Evolutionary conservation across 1,140 invertebrate genomes (phyloP), one percentile per base, ranked within the genome.

Genomic region (Harpegnathos saltator): DNA sequence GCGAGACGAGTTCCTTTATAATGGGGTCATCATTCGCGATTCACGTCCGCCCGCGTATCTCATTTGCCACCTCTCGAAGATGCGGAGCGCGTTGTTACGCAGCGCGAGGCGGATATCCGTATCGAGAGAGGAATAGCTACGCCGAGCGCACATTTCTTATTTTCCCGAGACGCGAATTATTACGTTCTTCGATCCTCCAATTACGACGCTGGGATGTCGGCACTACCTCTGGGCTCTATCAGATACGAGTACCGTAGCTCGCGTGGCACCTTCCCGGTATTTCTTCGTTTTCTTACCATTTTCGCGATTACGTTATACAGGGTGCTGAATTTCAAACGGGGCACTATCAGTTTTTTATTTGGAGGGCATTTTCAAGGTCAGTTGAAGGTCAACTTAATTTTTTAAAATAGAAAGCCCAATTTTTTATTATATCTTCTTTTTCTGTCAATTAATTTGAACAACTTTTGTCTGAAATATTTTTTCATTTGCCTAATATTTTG

Each of bases 151-250:
- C 5, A 1, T 44, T 69, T n/a, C 44, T 78, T 78, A 78, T 58
- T 44, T 71, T 33, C 38, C 14, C 44, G n/a, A 58, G 52, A 80
- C 17, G 58, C 50, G 52, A 69, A 59, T 80, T 78, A 68, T 69
- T 71, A 58, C 52, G 4, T 71, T 80, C 58, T 29, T 24, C 74
- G 62, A 54, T 78, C 24, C 44, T 29, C 65, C 65, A 80, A 80
- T 58, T 80, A 59, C n/a, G 75, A 61, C 4, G 38, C 54, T 19
- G n/a, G 54, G n/a, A 4, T 17, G 52, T 5, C 4, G n/a, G 52
- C 29, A 33, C 29, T 5, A 33, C 29, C 38, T 44, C 38, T 44
- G 38, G 38, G 38, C 9, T 44, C 11, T 44, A 44, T 44, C 38
- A 29, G 52, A 29, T 50, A 24, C 56, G 19, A 56, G 38, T 1